Conservation (phyloP, 2,113 vertebrate species). For the Seriola dumerili region DNA sequence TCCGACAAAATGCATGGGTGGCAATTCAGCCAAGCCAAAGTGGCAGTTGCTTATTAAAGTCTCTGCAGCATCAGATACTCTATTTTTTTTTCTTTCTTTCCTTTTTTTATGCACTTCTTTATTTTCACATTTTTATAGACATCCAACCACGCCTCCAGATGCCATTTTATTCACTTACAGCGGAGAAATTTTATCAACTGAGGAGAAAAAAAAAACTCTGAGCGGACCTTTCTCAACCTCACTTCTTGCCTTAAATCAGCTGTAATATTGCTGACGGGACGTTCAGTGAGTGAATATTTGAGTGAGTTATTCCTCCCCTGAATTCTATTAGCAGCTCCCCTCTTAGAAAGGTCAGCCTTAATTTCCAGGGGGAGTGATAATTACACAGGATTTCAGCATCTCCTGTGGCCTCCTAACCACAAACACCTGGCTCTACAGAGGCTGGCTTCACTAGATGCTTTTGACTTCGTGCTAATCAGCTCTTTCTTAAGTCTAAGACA, state of each 20-base stretch:
- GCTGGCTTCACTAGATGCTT: slow-evolving; percentile 19
- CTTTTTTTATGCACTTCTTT: background rate
- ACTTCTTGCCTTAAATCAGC: slow-evolving; percentile 45
- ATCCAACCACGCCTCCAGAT: background rate
- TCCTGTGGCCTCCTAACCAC: slow-evolving; percentile 48
- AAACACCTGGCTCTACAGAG: slow-evolving; percentile 30
- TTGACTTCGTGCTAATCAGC: slow-evolving; percentile 40
- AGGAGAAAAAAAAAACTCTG: background rate
- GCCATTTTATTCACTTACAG: slow-evolving; percentile 18
- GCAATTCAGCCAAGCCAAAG: slow-evolving; percentile 29
- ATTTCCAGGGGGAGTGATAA: slow-evolving; percentile 74
- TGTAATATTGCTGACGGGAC: slow-evolving; percentile 50
- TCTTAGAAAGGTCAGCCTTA: slow-evolving; percentile 71
- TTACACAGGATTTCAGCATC: slow-evolving; percentile 56
- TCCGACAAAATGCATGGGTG: slow-evolving; percentile 28
- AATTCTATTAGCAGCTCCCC: slow-evolving; percentile 65
- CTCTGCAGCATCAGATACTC: slow-evolving; percentile 5
- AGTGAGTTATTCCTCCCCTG: slow-evolving; percentile 57
- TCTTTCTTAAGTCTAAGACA: background rate
- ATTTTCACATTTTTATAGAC: background rate
- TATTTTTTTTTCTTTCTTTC: background rate
- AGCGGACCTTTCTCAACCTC: slow-evolving; percentile 25
- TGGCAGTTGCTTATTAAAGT: slow-evolving; percentile 48
- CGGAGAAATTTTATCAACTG: slow-evolving; percentile 23
- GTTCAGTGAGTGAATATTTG: slow-evolving; percentile 49